Conservation (phyloP, 2,888 invertebrate species). For the Pharmacophagus antenor region DNA sequence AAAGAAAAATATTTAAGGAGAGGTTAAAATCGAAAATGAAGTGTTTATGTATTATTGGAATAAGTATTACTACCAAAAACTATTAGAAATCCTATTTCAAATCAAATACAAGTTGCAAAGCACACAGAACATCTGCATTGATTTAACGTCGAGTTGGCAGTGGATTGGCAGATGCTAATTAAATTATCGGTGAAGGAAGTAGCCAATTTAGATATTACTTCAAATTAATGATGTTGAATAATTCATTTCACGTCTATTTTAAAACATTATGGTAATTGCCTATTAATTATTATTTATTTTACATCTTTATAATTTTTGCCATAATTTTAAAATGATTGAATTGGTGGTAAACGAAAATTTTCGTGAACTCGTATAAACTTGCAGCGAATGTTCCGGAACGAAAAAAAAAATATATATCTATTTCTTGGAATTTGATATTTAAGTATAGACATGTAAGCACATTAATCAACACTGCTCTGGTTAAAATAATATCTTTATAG, state of each 20-base stretch:
- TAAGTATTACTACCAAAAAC: neutral
- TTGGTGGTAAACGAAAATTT: neutral
- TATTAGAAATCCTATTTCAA: conserved; percentile 6
- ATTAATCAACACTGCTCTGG: neutral
- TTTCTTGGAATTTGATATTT: too few species aligned
- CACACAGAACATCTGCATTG: neutral
- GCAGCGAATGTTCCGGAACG: neutral
- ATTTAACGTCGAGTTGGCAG: conserved; percentile 2
- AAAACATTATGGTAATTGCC: conserved; percentile 1
- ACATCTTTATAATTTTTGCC: neutral
- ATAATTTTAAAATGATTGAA: neutral
- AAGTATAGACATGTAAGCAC: neutral
- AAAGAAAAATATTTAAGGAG: neutral
- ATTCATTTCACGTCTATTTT: neutral
- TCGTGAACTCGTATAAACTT: neutral
- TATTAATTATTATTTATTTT: conserved; percentile 1
- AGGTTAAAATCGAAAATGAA: neutral
- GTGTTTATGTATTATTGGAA: neutral
- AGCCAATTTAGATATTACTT: conserved; percentile 4
- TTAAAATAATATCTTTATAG: neutral
- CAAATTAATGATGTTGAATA: conserved; percentile 1
- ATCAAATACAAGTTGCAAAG: neutral
- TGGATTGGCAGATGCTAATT: conserved; percentile 8
- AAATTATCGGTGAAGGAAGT: conserved; percentile 2
- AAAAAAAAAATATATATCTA: too few species aligned